Evolutionary conservation across 92 coral and sea anemone species (phyloP).

Genomic region (Epizoanthus illoricatus): DNA sequence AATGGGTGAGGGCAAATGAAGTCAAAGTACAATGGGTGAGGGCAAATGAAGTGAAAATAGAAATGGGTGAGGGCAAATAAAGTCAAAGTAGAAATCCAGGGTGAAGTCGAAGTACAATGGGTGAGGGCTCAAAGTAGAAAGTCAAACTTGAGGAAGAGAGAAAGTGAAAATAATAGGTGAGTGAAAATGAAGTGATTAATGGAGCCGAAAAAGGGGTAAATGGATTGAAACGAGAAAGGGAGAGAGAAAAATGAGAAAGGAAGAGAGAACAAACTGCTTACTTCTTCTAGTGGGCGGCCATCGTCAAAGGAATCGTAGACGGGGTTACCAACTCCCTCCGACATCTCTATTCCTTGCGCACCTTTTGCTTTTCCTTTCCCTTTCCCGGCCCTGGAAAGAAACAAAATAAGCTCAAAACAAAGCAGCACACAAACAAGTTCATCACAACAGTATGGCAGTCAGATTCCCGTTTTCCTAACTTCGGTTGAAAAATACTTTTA

Average conservation of each 20-base stretch:
- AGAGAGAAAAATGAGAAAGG: background rate
- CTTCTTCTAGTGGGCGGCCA: conserved; percentile 93
- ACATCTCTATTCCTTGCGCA: conserved; percentile 59
- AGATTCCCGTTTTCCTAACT: too few species aligned
- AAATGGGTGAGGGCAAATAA: background rate
- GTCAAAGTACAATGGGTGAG: too few species aligned
- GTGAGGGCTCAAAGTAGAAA: too few species aligned
- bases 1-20: too few species aligned
- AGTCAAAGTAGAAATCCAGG: too few species aligned
- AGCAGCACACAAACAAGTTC: background rate
- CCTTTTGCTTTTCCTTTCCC: conserved; percentile 41
- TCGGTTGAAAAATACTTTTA: too few species aligned
- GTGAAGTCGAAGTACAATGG: too few species aligned
- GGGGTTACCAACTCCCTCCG: conserved; percentile 98
- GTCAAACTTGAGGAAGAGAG: too few species aligned
- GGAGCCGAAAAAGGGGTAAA: background rate
- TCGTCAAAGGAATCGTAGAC: conserved; percentile 93
- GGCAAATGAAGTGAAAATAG: too few species aligned
- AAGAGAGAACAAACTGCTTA: conserved; percentile 32
- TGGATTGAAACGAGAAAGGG: too few species aligned
- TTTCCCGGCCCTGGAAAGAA: conserved; percentile 50
- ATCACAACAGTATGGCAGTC: too few species aligned
- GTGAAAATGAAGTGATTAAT: background rate
- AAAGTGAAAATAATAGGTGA: too few species aligned
- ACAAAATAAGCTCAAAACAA: background rate